These are phyloP conservation scores for Anarrhichthys ocellatus DNA, from an alignment of 2,113 vertebrate species.

Conservation along the genomic window DNA sequence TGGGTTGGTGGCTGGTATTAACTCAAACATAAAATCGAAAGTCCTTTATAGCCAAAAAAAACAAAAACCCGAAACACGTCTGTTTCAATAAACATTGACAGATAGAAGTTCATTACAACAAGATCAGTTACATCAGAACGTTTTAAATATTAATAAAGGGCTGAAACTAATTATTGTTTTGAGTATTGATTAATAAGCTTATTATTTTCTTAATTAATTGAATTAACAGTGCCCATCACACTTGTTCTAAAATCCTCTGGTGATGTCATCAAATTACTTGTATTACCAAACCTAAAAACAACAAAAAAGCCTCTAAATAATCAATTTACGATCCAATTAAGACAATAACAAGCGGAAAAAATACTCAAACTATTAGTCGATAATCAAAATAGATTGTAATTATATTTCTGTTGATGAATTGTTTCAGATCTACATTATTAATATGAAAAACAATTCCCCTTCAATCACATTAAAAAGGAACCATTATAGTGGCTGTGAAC, in stretches of 20 bases:
- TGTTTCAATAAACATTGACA: slow-evolving; percentile 5
- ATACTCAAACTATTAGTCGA: neutral
- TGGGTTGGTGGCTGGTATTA: slow-evolving; percentile 33
- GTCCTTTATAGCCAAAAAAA: slow-evolving; percentile 19
- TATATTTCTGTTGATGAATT: neutral
- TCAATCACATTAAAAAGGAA: neutral
- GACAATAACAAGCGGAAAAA: neutral
- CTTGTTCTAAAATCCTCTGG: neutral
- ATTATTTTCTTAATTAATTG: neutral
- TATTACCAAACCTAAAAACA: neutral
- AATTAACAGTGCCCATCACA: neutral
- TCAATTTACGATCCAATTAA: neutral
- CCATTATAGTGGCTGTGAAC: neutral
- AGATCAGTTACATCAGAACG: neutral
- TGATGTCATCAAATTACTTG: neutral
- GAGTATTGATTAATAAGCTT: neutral
- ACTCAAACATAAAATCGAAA: slow-evolving; percentile 36
- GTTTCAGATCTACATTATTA: neutral
- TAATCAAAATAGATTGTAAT: neutral
- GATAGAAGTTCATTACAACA: neutral
- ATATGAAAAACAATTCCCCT: neutral
- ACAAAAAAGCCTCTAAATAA: neutral
- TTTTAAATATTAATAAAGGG: neutral
- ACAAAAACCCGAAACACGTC: neutral
- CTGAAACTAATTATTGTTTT: neutral